These are phyloP conservation scores for Xiphophorus maculatus DNA, from an alignment of 2,113 vertebrate species.

Conservation along the genomic window DNA sequence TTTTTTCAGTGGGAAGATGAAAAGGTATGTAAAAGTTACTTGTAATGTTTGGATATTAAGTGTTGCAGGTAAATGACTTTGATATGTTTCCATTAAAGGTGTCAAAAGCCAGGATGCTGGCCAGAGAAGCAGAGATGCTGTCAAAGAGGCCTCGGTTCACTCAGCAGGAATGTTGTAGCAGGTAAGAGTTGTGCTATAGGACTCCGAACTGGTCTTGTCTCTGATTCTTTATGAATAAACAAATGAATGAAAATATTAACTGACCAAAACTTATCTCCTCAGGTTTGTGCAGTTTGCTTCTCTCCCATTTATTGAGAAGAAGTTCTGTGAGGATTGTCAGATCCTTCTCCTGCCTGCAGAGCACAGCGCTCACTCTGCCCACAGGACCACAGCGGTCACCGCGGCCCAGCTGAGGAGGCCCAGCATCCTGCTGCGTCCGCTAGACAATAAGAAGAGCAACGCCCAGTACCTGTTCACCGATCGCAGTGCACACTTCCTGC, in stretches of 20 bases:
- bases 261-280: conserved; percentile 17
- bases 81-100: conserved; percentile 74
- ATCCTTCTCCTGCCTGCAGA: conserved; percentile 83
- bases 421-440: conserved; percentile 84
- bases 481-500: conserved; percentile 87
- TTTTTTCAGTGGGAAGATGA: conserved; percentile 98
- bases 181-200: conserved; percentile 74
- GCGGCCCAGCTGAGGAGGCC: conserved; percentile 82
- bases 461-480: conserved; percentile 94
- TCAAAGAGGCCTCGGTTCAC: conserved; percentile 79
- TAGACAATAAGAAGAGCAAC: conserved; percentile 94
- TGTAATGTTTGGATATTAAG: too few species aligned
- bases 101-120: conserved; percentile 82
- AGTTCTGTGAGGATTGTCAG: conserved; percentile 90
- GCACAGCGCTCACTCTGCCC: conserved; percentile 73
- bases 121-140: conserved; percentile 85
- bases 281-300: conserved; percentile 85
- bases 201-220: neutral
- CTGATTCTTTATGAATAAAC: too few species aligned
- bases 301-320: conserved; percentile 80
- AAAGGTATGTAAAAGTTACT: conserved; percentile 78
- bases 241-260: too few species aligned
- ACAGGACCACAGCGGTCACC: conserved; percentile 75
- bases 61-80: too few species aligned
- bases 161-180: conserved; percentile 81